Evolutionary conservation across 1,140 invertebrate genomes (phyloP).

Genomic region (Drosophila repleta): DNA sequence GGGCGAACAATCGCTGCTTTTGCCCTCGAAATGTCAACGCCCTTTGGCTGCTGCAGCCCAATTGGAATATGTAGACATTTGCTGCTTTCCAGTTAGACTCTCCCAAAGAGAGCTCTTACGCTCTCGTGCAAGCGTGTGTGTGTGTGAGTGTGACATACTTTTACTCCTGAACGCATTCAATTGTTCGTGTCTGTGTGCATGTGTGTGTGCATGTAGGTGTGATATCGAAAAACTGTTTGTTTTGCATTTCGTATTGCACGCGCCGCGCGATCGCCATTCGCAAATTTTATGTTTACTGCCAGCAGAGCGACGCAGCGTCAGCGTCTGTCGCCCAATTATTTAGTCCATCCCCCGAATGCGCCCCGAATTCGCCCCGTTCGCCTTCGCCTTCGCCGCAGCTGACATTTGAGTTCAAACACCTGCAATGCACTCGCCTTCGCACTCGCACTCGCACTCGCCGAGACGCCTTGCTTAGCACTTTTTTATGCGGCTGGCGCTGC

Average conservation of each 20-base stretch:
- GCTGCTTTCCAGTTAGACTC: slow-evolving; percentile 38
- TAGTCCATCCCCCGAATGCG: slow-evolving; percentile 11
- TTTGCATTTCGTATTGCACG: slow-evolving; percentile 77
- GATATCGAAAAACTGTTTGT: slow-evolving; percentile 74
- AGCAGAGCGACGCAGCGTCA: slow-evolving; percentile 49
- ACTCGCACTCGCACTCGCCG: slow-evolving; percentile 12
- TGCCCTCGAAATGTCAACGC: slow-evolving; percentile 80
- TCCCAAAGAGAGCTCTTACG: slow-evolving; percentile 25
- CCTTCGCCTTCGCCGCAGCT: slow-evolving; percentile 21
- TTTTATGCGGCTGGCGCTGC: slow-evolving; percentile 49
- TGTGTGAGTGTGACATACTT: slow-evolving; percentile 70
- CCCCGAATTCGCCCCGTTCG: slow-evolving; percentile 16
- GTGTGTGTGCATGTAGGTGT: slow-evolving; percentile 33
- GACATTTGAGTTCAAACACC: slow-evolving; percentile 80
- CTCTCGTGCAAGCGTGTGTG: background rate
- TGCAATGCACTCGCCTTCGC: slow-evolving; percentile 65
- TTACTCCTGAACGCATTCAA: slow-evolving; percentile 78
- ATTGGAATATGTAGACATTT: slow-evolving; percentile 32
- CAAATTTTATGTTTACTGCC: slow-evolving; percentile 60
- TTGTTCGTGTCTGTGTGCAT: slow-evolving; percentile 55
- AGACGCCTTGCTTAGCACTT: slow-evolving; percentile 68
- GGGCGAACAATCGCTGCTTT: slow-evolving; percentile 22
- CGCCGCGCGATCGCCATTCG: slow-evolving; percentile 48
- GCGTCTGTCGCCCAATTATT: slow-evolving; percentile 78
- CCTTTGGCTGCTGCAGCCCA: slow-evolving; percentile 49